A percentile compares a stretch with the other conserved stretches of the same genome.
Evolutionary conservation across 23 tunicate species (phyloP).

Genomic region (Oikopleura vanhoeffeni): DNA sequence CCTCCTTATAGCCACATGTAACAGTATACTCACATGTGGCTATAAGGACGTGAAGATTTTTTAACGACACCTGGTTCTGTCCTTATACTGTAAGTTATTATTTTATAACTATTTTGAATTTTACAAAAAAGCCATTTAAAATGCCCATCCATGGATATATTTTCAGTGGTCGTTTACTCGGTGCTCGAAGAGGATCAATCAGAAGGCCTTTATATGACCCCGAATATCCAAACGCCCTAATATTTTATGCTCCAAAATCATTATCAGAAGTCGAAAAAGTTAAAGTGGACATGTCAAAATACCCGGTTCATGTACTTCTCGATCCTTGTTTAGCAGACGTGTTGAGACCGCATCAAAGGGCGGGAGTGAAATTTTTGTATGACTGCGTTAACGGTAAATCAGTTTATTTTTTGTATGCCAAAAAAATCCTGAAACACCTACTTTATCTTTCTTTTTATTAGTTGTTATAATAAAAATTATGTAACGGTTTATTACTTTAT

Average conservation of each 20-base stretch:
- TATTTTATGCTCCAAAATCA: conserved; percentile 61
- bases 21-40: too few relatives aligned
- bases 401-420: too few relatives aligned
- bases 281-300: conserved; percentile 53
- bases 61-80: too few relatives aligned
- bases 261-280: conserved; percentile 46
- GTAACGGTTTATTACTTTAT: too few relatives aligned
- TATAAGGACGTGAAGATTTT: too few relatives aligned
- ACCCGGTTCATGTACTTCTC: conserved; percentile 87
- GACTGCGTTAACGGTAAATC: conserved; percentile 75
- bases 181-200: background rate
- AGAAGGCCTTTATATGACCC: conserved; percentile 82
- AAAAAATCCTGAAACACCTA: too few relatives aligned
- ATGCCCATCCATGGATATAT: background rate
- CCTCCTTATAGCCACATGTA: too few relatives aligned
- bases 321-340: conserved; percentile 73
- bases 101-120: too few relatives aligned
- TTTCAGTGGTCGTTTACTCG: background rate
- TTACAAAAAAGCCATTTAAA: background rate
- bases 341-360: conserved; percentile 82
- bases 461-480: too few relatives aligned
- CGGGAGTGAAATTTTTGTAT: conserved; percentile 81
- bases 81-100: too few relatives aligned
- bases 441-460: too few relatives aligned
- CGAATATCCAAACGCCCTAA: conserved; percentile 61